Conservation (phyloP, 2,888 invertebrate genomes). For the Parnassius mnemosyne region DNA sequence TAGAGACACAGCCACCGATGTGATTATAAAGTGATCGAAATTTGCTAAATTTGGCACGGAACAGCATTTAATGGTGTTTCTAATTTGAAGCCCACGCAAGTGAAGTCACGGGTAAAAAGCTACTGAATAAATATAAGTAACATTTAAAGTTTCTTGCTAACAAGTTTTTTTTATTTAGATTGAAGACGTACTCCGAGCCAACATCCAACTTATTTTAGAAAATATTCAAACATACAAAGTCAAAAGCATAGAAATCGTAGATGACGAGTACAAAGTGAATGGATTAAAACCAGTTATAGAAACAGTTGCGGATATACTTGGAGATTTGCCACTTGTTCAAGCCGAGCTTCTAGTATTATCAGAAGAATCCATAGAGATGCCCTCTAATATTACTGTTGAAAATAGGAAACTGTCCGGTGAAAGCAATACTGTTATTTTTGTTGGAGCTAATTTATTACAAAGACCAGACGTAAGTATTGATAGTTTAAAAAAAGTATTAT, state of each 20-base stretch:
- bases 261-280: conserved; percentile 73
- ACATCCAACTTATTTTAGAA: conserved; percentile 87
- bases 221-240: conserved; percentile 83
- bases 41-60: too few relatives aligned
- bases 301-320: conserved; percentile 79
- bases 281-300: conserved; percentile 75
- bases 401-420: conserved; percentile 82
- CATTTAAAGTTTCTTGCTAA: too few relatives aligned
- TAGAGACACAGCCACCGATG: too few relatives aligned
- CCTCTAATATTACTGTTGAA: conserved; percentile 77
- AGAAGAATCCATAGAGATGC: conserved; percentile 70
- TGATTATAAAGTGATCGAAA: too few relatives aligned
- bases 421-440: conserved; percentile 70
- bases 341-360: conserved; percentile 82
- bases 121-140: too few relatives aligned
- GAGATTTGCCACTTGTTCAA: conserved; percentile 85
- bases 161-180: conserved; percentile 40
- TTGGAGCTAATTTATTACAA: conserved; percentile 75
- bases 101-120: too few relatives aligned
- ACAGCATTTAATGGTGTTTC: too few relatives aligned
- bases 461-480: conserved; percentile 63
- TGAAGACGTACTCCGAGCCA: conserved; percentile 79
- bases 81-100: too few relatives aligned
- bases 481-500: too few relatives aligned
- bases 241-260: conserved; percentile 78